Evolutionary conservation across 2,797 vertebrate species (phyloP).

Genomic region (Gymnothorax javanicus): DNA sequence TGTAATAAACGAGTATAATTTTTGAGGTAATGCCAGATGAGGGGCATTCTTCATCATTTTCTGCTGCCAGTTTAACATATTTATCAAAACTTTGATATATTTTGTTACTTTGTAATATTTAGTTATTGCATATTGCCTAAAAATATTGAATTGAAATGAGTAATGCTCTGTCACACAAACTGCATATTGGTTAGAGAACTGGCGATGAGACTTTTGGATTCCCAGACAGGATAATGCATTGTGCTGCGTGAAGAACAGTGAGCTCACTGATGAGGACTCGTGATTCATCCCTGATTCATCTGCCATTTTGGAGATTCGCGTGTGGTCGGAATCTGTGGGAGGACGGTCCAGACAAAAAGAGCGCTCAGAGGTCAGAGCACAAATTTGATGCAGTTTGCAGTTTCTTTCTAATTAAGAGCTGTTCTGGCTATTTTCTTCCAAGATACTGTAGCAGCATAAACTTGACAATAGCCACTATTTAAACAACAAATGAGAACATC

Average conservation of each 20-base stretch:
- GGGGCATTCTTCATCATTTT: not conserved
- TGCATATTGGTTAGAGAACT: slow-evolving; percentile 6
- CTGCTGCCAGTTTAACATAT: not conserved
- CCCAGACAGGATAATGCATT: slow-evolving; percentile 17
- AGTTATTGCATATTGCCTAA: slow-evolving; percentile 5
- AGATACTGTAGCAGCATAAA: slow-evolving; percentile 21
- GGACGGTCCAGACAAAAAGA: slow-evolving; percentile 27
- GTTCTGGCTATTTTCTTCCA: slow-evolving; percentile 16
- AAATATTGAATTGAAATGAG: slow-evolving; percentile 19
- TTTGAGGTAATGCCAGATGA: not conserved
- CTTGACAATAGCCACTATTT: slow-evolving; percentile 22
- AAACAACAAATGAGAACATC: slow-evolving; percentile 9
- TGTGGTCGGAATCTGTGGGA: slow-evolving; percentile 35
- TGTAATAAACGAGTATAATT: not conserved
- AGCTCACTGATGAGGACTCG: slow-evolving; percentile 8
- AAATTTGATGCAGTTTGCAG: slow-evolving; percentile 34
- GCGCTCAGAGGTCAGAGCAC: slow-evolving; percentile 28
- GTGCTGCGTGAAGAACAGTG: not conserved
- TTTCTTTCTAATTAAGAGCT: slow-evolving; percentile 29
- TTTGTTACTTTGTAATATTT: slow-evolving; percentile 14
- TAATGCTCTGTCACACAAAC: slow-evolving; percentile 11
- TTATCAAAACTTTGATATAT: not conserved
- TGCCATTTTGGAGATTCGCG: slow-evolving; percentile 11
- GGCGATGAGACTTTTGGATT: slow-evolving; percentile 27
- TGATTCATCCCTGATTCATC: slow-evolving; percentile 29